These are phyloP conservation scores for Aporophyla lueneburgensis DNA, from an alignment of 2,888 invertebrate species.

Conservation along the genomic window DNA sequence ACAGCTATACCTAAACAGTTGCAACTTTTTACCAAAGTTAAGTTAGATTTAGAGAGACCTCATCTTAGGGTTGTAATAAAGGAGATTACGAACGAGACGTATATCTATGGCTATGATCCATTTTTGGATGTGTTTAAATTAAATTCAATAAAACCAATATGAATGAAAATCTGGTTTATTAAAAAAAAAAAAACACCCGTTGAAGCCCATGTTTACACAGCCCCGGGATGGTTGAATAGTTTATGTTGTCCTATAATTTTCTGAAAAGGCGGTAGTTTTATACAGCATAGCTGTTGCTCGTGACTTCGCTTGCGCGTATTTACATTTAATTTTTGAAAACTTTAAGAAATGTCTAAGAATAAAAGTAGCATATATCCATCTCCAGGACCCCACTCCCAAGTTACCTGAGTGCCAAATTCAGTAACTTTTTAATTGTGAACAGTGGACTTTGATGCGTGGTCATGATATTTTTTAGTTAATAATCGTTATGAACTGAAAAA, in stretches of 20 bases:
- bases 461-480: background rate
- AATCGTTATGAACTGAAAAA: background rate
- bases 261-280: background rate
- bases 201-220: background rate
- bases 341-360: background rate
- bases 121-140: constrained; percentile 79
- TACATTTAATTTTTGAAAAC: background rate
- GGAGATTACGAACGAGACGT: constrained; percentile 50
- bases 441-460: background rate
- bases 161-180: constrained; percentile 35
- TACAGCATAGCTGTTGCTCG: background rate
- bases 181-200: constrained; percentile 17
- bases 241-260: background rate
- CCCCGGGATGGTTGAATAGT: background rate
- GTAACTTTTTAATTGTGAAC: background rate
- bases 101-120: constrained; percentile 74
- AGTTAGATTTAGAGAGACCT: constrained; percentile 68
- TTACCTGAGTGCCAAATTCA: no score
- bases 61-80: constrained; percentile 72
- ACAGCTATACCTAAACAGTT: constrained; percentile 65
- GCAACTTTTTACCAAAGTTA: constrained; percentile 73
- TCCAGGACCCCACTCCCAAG: background rate
- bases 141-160: constrained; percentile 75
- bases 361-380: background rate
- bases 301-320: background rate